Percentiles rank a stretch among this genome's conserved stretches.
These are phyloP conservation scores for Calosoma granatense DNA, from an alignment of 1,140 invertebrate genomes.

Conservation along the genomic window DNA sequence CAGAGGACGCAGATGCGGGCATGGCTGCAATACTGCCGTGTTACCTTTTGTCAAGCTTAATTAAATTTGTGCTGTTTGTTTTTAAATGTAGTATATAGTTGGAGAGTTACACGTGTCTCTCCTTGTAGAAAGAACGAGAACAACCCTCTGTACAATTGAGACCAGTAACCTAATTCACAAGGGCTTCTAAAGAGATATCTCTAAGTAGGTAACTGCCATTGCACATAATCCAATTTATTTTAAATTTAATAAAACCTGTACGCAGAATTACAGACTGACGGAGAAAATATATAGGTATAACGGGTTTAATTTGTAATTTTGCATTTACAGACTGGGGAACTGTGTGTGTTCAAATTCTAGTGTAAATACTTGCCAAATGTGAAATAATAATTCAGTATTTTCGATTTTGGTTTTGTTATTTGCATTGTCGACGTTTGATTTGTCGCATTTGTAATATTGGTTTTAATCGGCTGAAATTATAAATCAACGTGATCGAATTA, in stretches of 20 bases:
- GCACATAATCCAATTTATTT: conserved; percentile 6
- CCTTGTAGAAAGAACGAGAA: too few relatives aligned
- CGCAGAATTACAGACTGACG: conserved; percentile 1
- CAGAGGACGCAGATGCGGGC: too few relatives aligned
- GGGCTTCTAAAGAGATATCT: conserved; percentile 7
- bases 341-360: background rate
- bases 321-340: background rate
- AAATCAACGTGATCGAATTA: background rate
- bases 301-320: background rate
- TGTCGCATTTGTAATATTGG: background rate
- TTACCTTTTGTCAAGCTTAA: too few relatives aligned
- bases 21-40: too few relatives aligned
- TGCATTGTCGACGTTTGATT: background rate
- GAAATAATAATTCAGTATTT: conserved; percentile 7
- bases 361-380: background rate
- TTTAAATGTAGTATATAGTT: too few relatives aligned
- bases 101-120: too few relatives aligned
- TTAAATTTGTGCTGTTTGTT: too few relatives aligned
- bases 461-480: background rate
- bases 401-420: background rate
- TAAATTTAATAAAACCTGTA: conserved; percentile 6
- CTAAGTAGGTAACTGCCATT: conserved; percentile 6
- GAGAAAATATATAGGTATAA: background rate
- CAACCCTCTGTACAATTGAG: background rate
- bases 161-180: background rate